Conservation (phyloP, 2,888 invertebrate species). For the Sinhomidia bicolor region DNA sequence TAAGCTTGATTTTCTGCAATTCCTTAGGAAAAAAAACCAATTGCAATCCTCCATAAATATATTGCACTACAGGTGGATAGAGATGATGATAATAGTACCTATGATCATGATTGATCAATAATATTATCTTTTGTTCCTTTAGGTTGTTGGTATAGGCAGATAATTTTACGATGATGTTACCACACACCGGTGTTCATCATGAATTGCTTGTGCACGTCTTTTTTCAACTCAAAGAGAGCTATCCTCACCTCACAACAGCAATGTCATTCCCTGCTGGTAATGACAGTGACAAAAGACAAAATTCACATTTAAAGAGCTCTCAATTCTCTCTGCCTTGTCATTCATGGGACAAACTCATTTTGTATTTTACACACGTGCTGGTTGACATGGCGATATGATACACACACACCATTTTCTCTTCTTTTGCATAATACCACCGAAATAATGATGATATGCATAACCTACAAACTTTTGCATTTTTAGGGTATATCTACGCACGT, state of each 20-base stretch:
- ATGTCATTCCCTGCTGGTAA: constrained; percentile 65
- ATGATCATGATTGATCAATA: neutral
- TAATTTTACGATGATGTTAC: neutral
- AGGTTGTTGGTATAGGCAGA: neutral
- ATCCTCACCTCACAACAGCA: constrained; percentile 53
- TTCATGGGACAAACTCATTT: neutral
- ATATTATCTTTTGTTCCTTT: neutral
- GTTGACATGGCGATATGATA: constrained; percentile 3
- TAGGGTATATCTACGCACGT: no score
- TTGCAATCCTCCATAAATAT: no score
- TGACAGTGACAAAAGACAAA: constrained; percentile 66
- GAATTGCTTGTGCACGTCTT: neutral
- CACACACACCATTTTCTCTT: neutral
- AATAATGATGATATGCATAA: neutral
- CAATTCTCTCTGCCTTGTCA: neutral
- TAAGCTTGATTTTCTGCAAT: no score
- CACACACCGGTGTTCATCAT: constrained; percentile 34
- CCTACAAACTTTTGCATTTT: no score
- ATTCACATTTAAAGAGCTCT: constrained; percentile 35
- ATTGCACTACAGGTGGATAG: no score
- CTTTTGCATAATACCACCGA: neutral
- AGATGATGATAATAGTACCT: no score
- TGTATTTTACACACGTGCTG: constrained; percentile 56
- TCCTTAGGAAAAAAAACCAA: no score
- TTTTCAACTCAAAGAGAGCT: constrained; percentile 1